Base-by-base conservation (phyloP, 2,113 vertebrate species). In the Nettapus auritus region DNA sequence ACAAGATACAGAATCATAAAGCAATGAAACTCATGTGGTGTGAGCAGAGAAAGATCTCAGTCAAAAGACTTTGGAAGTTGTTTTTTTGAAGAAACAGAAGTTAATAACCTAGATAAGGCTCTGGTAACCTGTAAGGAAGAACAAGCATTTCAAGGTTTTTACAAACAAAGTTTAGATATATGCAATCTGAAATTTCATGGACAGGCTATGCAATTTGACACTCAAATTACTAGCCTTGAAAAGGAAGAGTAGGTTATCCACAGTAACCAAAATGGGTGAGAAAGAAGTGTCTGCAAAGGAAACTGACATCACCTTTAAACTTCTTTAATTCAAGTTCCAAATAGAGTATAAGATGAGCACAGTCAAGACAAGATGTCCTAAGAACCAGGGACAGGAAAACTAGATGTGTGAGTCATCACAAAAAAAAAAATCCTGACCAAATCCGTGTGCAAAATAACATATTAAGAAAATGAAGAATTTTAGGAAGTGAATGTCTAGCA, bases 81-180 rank as follows among this genome's bases (percentile, higher is more conserved):
- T 3, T 82, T 91, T 91, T 93, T 34, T 31, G 18, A 87, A 88
- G 52, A 60, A 79, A 85, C 38, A 79, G 8, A 82, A 88, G 21
- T 66, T 60, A 94, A 89, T 57, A n/a, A 78, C 38, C 60, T 82
- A 91, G 52, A 46, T 36, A 87, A 79, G 33, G 55, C 29, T 76
- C 66, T 85, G 78, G 48, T 64, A 85, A 94, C 88, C 92, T 96
- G 88, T 55, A 87, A 96, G 77, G 77, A 93, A 86, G 52, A 88
- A 92, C 31, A 83, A 92, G 44, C 42, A 90, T 82, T 81, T 84
- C 73, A 85, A 87, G 48, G 42, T 21, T 90, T 92, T 92, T 76
- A 63, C 34, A 89, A 75, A 84, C n/a, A 89, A 94, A 66, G 8
- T 68, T 89, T 20, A 75, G 48, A 76, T 40, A 82, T 42, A 79